Evolutionary conservation across 2,113 vertebrate species (phyloP).

Genomic region (Euleptes europaea): DNA sequence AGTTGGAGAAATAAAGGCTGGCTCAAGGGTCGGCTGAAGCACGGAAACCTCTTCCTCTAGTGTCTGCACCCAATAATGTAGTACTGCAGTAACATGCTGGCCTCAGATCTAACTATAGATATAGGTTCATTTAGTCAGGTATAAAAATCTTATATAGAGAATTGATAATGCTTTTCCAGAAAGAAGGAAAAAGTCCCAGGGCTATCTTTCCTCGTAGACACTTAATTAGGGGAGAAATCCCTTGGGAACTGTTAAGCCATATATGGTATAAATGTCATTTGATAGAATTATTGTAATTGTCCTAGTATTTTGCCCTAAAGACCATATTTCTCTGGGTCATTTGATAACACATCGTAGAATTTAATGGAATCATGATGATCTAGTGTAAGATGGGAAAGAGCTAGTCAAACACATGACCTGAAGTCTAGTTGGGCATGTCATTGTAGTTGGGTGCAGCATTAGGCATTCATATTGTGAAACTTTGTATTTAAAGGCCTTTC

Average conservation of each 20-base stretch:
- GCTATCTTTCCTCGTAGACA: not conserved
- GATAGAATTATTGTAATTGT: not conserved
- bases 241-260: not conserved
- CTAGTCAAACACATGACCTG: not conserved
- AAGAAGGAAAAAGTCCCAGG: not conserved
- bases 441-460: not conserved
- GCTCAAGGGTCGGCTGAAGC: not conserved
- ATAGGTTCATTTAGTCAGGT: conserved; percentile 7
- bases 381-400: not conserved
- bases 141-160: not conserved
- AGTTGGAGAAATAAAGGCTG: not conserved
- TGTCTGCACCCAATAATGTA: not conserved
- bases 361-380: not conserved
- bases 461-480: not conserved
- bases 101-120: not conserved
- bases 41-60: not conserved
- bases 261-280: not conserved
- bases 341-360: not conserved
- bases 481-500: not conserved
- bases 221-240: conserved; percentile 17
- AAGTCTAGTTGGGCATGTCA: rapidly evolving
- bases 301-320: rapidly evolving
- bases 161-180: not conserved
- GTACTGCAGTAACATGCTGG: not conserved
- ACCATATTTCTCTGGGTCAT: not conserved